Evolutionary conservation across 2,113 vertebrate genomes (phyloP).

Genomic region (Motacilla tschutschensis): DNA sequence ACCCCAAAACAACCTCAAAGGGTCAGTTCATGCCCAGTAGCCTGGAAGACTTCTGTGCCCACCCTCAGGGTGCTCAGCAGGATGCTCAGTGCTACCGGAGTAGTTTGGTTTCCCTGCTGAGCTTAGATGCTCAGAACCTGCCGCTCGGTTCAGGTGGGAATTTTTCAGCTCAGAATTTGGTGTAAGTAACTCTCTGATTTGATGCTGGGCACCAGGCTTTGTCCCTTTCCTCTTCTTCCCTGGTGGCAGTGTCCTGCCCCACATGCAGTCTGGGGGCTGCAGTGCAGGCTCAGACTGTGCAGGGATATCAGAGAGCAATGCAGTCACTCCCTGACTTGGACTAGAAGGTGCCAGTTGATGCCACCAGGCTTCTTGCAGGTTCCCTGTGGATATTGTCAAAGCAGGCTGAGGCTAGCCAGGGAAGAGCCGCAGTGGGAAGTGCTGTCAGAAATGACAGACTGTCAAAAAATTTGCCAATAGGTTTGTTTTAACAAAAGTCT

Average conservation of each 20-base stretch:
- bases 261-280: accelerated
- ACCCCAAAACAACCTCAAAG: neutral
- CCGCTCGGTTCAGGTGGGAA: accelerated
- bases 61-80: neutral
- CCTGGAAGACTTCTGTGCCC: neutral
- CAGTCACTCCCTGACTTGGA: accelerated
- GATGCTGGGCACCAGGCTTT: neutral
- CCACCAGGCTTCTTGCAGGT: neutral
- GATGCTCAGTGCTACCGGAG: neutral
- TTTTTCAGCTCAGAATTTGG: neutral
- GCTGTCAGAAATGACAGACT: neutral
- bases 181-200: neutral
- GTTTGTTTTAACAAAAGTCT: neutral
- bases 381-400: neutral
- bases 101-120: neutral
- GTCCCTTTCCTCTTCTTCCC: neutral
- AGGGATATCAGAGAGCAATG: neutral
- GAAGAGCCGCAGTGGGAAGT: neutral
- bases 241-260: neutral
- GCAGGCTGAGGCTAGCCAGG: neutral
- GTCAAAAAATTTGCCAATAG: neutral
- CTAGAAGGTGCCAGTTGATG: neutral
- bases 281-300: neutral
- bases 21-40: accelerated
- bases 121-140: neutral